Evolutionary conservation across 2,797 vertebrate genomes (phyloP).

Genomic region (Atherinosoma microstoma): DNA sequence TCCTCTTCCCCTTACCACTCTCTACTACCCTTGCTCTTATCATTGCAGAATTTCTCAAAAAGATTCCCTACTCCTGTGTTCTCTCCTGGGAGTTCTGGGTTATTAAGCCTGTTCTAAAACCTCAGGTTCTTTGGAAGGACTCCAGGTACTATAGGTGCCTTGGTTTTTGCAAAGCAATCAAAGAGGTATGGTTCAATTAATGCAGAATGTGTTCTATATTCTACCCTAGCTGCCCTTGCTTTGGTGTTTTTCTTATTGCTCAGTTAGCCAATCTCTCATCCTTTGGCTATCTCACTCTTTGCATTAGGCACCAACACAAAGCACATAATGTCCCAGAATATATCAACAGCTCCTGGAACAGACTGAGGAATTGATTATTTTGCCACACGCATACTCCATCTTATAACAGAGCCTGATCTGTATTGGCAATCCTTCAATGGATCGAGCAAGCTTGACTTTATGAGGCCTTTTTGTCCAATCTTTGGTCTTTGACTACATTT

Average conservation of each 20-base stretch:
- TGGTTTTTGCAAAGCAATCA: slow-evolving; percentile 33
- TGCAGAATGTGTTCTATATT: slow-evolving; percentile 8
- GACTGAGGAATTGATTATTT: slow-evolving; percentile 52
- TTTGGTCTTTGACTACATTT: slow-evolving; percentile 40
- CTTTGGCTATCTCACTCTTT: slow-evolving; percentile 9
- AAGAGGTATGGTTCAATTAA: slow-evolving; percentile 48
- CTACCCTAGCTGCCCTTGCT: slow-evolving; percentile 11
- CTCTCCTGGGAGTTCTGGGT: slow-evolving; percentile 38
- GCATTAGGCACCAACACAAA: slow-evolving; percentile 23
- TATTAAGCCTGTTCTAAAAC: slow-evolving; percentile 41
- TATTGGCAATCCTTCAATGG: slow-evolving; percentile 41
- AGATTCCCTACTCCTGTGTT: slow-evolving; percentile 41
- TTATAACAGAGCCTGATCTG: slow-evolving; percentile 35
- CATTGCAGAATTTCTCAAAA: slow-evolving; percentile 53
- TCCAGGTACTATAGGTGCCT: slow-evolving; percentile 30
- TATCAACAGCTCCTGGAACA: slow-evolving; percentile 40
- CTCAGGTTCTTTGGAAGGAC: slow-evolving; percentile 43
- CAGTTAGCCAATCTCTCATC: slow-evolving; percentile 3
- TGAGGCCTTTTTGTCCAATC: slow-evolving; percentile 39
- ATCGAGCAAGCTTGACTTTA: slow-evolving; percentile 34
- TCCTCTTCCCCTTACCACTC: slow-evolving; percentile 33
- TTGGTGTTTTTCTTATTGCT: slow-evolving; percentile 12
- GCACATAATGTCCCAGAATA: slow-evolving; percentile 41
- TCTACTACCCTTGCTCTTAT: slow-evolving; percentile 59
- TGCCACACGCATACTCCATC: slow-evolving; percentile 23